Evolutionary conservation across 2,888 invertebrate genomes (phyloP).

Genomic region (Callyntrura guangdongensis): DNA sequence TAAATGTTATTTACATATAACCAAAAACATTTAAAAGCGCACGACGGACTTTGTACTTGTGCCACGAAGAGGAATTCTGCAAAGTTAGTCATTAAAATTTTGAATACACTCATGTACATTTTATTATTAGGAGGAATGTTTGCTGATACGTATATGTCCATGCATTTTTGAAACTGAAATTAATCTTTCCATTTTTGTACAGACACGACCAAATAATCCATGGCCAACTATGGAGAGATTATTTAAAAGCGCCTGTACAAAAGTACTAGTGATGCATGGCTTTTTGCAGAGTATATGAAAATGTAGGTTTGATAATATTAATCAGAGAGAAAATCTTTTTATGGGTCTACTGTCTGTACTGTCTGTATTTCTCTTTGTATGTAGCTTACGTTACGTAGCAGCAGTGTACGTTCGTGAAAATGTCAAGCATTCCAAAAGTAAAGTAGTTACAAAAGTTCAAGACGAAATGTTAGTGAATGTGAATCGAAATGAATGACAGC

Average conservation of each 20-base stretch:
- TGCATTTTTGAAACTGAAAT: conserved; percentile 16
- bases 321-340: conserved; percentile 22
- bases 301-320: conserved; percentile 8
- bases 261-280: neutral
- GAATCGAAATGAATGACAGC: conserved; percentile 28
- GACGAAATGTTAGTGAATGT: conserved; percentile 12
- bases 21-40: too few species aligned
- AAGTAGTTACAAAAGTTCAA: conserved; percentile 3
- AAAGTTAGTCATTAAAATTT: conserved; percentile 3
- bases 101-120: too few species aligned
- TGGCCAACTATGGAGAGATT: conserved; percentile 31
- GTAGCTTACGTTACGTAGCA: neutral
- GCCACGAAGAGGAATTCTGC: neutral
- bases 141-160: neutral
- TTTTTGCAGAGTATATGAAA: neutral
- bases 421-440: neutral
- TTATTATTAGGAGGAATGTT: too few species aligned
- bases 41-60: neutral
- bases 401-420: neutral
- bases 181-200: conserved; percentile 56
- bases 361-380: neutral
- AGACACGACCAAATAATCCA: conserved; percentile 3
- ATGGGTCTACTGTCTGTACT: neutral
- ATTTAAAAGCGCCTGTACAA: neutral
- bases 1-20: too few species aligned